Base-by-base conservation (phyloP, 2,888 invertebrate genomes). In the Hypomecis punctinalis region DNA sequence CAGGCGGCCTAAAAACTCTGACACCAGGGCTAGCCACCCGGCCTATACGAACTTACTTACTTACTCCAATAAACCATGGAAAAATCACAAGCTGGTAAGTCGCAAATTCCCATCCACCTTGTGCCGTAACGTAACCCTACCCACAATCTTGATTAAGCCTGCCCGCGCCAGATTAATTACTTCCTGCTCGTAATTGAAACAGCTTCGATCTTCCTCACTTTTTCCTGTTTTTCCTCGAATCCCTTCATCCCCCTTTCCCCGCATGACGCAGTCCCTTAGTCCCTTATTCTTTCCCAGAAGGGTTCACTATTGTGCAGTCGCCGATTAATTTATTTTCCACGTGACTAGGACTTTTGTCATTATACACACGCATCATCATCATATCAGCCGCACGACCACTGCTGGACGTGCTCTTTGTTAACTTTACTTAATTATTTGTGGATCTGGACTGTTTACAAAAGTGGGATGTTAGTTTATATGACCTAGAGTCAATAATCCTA, bases 161-260 rank as follows among this genome's bases (percentile, higher is more conserved):
- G 36, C 59, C 42, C 23, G 54, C 8, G 51, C 13, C 13, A 52
- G 62, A 63, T 63, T 63, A 63, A 64, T 64, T 64, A 64, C 54
- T 64, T 59, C 58, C 63, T 49, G 43, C 13, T 11, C 10, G 51
- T 66, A 66, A 66, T 66, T 57, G 65, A 66, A 61, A 61, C 61
- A 52, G 65, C 53, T 61, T 61, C 65, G 61, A 61, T 61, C 61
- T 43, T 53, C 53, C 57, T 57, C 61, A 37, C n/a, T n/a, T 49
- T 63, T 59, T 56, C 52, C 60, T 37, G 35, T 43, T 48, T 61
- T 60, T 52, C 52, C 48, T 6, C 55, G 39, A 23, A 53, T 61
- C 52, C 53, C 49, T 55, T 58, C 51, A 33, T 53, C 53, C 53
- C 53, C 39, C n/a, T 35, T 37, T n/a, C 42, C 39, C 55, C 36